phyloP scores from a whole-genome alignment of 2,797 vertebrate genomes.

The Enteromius treurensis region DNA sequence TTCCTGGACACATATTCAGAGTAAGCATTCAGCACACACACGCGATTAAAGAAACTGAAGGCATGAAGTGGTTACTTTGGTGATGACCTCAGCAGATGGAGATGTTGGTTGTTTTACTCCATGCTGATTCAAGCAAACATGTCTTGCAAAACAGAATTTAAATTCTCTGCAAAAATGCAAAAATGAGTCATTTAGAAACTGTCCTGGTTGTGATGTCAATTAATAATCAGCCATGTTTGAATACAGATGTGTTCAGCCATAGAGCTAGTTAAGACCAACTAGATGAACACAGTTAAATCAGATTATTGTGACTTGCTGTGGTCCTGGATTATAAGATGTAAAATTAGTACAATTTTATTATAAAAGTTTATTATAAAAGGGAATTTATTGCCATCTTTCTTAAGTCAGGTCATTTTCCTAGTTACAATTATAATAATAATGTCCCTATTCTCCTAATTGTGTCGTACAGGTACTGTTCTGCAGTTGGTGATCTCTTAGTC shows the following conservation, averaged over 20 bases:
- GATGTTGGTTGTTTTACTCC: background rate
- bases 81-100: background rate
- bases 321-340: background rate
- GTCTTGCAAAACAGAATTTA: background rate
- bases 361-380: too few relatives aligned
- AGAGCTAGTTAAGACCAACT: background rate
- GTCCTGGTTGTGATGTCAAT: background rate
- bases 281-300: background rate
- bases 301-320: background rate
- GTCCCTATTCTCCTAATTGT: background rate
- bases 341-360: too few relatives aligned
- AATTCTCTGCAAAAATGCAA: background rate
- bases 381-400: too few relatives aligned
- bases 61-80: background rate
- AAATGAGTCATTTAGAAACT: background rate
- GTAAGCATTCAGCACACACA: conserved; percentile 70
- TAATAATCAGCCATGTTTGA: background rate
- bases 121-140: background rate
- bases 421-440: background rate
- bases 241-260: background rate
- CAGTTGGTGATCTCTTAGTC: conserved; percentile 88
- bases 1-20: conserved; percentile 90
- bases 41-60: conserved; percentile 28
- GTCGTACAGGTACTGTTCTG: conserved; percentile 83
- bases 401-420: background rate